Base-by-base conservation (phyloP, 2,888 invertebrate species). In the Cistogaster globosa region DNA sequence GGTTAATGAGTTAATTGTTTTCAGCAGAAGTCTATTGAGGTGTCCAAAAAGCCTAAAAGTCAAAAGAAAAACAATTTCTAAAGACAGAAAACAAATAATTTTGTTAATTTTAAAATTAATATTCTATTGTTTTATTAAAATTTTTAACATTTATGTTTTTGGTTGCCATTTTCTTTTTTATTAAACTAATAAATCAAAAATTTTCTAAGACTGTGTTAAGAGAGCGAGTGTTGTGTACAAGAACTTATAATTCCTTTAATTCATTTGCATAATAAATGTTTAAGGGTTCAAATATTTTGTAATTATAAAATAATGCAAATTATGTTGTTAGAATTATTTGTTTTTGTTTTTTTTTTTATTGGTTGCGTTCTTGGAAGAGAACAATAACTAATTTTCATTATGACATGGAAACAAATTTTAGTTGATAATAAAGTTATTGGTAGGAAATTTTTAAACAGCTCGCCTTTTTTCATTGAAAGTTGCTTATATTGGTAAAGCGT, bases 191-290 rank as follows among this genome's bases (percentile, higher is more conserved):
- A 32, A 26, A 26, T 71, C 45, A 58, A 32, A 20, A 32, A 20
- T 48, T 48, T 72, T 48, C 26, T 12, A 1, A 12, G 45, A 3
- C n/a, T 22, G n/a, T 32, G 42, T 22, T 32, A 26, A 2, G 14
- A 14, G 45, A 22, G 1, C 11, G 20, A 14, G 12, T 20, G 18
- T 18, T 12, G 18, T 18, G 5, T 57, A 32, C 12, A 20, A 48
- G 22, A 16, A 7, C 9, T 58, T 58, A 48, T 45, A 72, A 72
- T 48, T 32, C 60, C 20, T 36, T 85, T 78, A 68, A 78, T 65
- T 81, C 58, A 81, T 81, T 85, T 75, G 60, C 84, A 85, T 85
- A 85, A 85, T 77, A 74, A 84, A 81, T 77, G 71, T 72, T 65
- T 16, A 42, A 18, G 72, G 20, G 16, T 32, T 48, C 53, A 80